Base-by-base conservation (phyloP, 2,797 vertebrate species). In the Cryptoprocta ferox region DNA sequence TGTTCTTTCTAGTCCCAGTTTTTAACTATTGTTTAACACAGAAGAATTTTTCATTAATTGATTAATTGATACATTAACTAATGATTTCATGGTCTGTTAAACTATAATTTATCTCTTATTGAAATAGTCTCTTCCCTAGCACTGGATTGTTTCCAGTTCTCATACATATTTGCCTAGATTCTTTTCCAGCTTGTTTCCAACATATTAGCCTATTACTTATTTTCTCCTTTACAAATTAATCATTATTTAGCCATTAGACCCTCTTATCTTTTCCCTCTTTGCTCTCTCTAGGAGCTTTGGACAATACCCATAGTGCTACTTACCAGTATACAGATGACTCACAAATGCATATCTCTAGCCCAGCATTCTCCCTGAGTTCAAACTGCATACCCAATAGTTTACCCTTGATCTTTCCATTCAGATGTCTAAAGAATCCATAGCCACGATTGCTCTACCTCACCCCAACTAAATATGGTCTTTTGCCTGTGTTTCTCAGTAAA, bases 161-260 rank as follows among this genome's bases (percentile, higher is more conserved):
- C 76, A 32, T 79, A 70, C 66, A 48, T 70, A 70, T 37, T 90
- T 79, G 35, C 37, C 12, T 89, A 80, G n/a, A 71, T 89, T 87
- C 95, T 94, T 94, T 89, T 24, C 82, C 37, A 82, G 32, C 56
- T 42, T 88, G 53, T 65, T 76, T 92, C 39, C 39, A 86, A 30
- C n/a, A 83, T 82, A 76, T 93, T n/a, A 91, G 9, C 26, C 39
- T 79, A 21, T 16, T 76, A 13, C 2, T 96, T 92, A 15, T 73
- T 87, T 81, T 45, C 48, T 90, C 79, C 70, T 61, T 87, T 24
- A 35, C 4, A 92, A 95, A 86, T 37, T 85, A 75, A 6, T 89
- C 37, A 86, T 89, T 86, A 61, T n/a, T 78, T 78, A 87, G 35
- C 11, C 28, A 65, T 9, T 45, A 79, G 26, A 26, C 0, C 10